A percentile compares a stretch with the other conserved stretches of the same genome.
phyloP scores from a whole-genome alignment of 2,113 vertebrate genomes.

The Alosa alosa region DNA sequence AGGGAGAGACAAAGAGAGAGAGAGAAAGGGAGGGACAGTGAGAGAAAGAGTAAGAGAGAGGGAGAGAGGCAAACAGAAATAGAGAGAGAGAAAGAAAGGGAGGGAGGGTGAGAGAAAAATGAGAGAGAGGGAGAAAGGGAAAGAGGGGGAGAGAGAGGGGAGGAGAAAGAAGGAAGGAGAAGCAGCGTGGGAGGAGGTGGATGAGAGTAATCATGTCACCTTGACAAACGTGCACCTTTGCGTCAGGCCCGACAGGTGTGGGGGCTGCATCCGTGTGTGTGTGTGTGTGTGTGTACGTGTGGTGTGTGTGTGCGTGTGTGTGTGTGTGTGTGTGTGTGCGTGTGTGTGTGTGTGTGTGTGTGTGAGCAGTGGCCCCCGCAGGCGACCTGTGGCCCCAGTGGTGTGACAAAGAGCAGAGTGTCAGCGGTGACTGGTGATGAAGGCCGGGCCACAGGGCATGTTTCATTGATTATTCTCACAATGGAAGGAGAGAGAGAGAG shows the following conservation, averaged over 20 bases:
- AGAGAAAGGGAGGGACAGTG: neutral
- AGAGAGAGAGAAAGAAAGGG: neutral
- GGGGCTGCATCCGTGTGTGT: neutral
- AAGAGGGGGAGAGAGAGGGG: too few relatives aligned
- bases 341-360: neutral
- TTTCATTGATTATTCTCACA: slow-evolving; percentile 37
- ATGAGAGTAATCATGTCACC: neutral
- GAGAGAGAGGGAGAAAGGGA: neutral
- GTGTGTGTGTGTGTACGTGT: neutral
- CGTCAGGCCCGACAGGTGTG: neutral
- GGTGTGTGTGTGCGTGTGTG: neutral
- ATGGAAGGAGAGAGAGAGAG: neutral
- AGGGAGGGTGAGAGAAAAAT: too few relatives aligned
- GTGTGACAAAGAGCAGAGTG: slow-evolving; percentile 29
- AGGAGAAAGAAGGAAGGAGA: neutral
- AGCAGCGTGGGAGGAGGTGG: neutral
- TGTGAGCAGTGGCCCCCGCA: slow-evolving; percentile 12
- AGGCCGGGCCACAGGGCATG: slow-evolving; percentile 24
- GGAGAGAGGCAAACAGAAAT: neutral
- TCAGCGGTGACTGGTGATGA: slow-evolving; percentile 25
- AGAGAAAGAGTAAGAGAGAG: neutral
- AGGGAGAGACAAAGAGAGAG: neutral
- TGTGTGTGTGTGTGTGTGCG: neutral
- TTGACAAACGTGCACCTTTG: neutral
- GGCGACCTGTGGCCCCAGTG: slow-evolving; percentile 15